Conservation (phyloP, 2,797 vertebrate species). For the Petrocephalus schoutedeni region DNA sequence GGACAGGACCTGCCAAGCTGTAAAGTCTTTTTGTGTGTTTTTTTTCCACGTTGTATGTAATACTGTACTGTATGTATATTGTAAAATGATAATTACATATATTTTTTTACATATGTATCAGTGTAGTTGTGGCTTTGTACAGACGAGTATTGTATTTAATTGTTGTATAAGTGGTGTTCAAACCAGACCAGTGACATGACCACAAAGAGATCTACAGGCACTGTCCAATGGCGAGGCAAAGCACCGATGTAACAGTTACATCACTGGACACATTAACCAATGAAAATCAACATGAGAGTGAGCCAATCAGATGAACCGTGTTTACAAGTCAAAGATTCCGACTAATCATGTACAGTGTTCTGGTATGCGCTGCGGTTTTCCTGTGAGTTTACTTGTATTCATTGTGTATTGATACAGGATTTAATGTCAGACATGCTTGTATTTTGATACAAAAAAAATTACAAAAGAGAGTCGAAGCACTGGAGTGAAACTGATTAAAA, state of each 20-base stretch:
- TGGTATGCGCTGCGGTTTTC: background rate
- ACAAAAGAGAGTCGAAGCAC: background rate
- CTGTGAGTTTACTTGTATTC: background rate
- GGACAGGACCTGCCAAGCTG: conserved; percentile 45
- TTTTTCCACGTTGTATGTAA: conserved; percentile 51
- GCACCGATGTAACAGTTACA: background rate
- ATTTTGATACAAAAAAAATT: conserved; percentile 23
- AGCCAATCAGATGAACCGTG: background rate
- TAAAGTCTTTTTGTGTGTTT: conserved; percentile 50
- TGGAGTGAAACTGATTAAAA: conserved; percentile 12
- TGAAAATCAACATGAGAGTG: background rate
- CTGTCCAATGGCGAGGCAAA: background rate
- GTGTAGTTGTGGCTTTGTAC: conserved; percentile 64
- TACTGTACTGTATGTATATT: conserved; percentile 63
- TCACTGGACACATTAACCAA: background rate
- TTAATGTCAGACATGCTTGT: conserved; percentile 27
- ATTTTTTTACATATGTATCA: conserved; percentile 69
- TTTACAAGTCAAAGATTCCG: background rate
- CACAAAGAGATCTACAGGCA: background rate
- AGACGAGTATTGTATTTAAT: conserved; percentile 60
- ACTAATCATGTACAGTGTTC: background rate
- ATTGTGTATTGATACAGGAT: conserved; percentile 28
- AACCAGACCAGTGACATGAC: conserved; percentile 50
- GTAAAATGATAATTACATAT: conserved; percentile 65
- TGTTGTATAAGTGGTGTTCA: conserved; percentile 51